phyloP scores from a whole-genome alignment of 2,797 vertebrate species.

The Pagetopsis macropterus region DNA sequence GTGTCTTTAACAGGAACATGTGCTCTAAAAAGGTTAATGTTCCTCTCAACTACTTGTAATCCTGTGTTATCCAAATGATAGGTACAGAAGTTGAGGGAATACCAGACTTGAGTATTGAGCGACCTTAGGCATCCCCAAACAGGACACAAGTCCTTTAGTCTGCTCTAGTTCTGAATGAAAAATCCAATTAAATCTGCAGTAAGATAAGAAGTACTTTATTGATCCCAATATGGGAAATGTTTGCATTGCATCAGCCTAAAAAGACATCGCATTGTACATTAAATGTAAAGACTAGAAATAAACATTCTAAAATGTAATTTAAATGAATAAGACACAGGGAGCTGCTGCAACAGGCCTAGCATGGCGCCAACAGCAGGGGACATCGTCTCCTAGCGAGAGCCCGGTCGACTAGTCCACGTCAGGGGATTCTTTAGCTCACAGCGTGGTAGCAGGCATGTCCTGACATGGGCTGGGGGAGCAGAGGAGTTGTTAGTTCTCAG shows the following conservation, averaged over 20 bases:
- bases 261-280: too few relatives aligned
- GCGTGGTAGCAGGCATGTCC: conserved; percentile 14
- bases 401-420: conserved; percentile 1
- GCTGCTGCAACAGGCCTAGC: too few relatives aligned
- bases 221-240: too few relatives aligned
- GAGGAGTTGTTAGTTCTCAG: conserved; percentile 12
- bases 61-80: not conserved
- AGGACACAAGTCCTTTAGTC: not conserved
- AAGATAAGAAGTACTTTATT: too few relatives aligned
- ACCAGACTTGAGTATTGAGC: not conserved
- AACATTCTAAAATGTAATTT: too few relatives aligned
- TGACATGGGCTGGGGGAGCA: conserved; percentile 5
- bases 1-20: not conserved
- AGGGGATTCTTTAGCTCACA: conserved; percentile 37
- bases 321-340: too few relatives aligned
- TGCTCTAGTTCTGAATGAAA: not conserved
- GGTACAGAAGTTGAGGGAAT: not conserved
- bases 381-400: conserved; percentile 13
- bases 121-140: conserved; percentile 4
- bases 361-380: not conserved
- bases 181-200: not conserved
- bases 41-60: not conserved
- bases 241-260: too few relatives aligned
- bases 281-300: too few relatives aligned
- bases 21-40: not conserved